These are phyloP conservation scores for Entomobrya multifasciata DNA, from an alignment of 2,888 invertebrate genomes.

Conservation along the genomic window DNA sequence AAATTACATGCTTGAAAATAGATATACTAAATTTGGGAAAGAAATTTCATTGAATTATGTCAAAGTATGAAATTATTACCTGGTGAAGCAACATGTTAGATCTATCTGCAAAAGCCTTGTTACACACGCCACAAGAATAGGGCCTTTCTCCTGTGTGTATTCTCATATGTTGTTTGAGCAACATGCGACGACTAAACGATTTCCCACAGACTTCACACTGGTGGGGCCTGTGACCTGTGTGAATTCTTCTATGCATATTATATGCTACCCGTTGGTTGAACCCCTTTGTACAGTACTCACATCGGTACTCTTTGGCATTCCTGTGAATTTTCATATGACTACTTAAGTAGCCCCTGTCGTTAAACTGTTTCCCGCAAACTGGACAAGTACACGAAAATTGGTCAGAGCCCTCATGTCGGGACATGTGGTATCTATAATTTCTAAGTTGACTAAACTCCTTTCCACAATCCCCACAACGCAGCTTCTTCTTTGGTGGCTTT, in stretches of 20 bases:
- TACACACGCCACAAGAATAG: constrained; percentile 75
- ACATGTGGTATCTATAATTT: constrained; percentile 91
- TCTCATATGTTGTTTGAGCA: constrained; percentile 90
- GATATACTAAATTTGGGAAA: background rate
- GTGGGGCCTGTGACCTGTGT: constrained; percentile 77
- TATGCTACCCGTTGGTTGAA: constrained; percentile 93
- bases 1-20: background rate
- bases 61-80: constrained; percentile 62
- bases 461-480: constrained; percentile 87
- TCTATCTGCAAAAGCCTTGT: constrained; percentile 83
- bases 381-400: constrained; percentile 89
- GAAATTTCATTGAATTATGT: no score
- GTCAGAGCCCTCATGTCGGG: constrained; percentile 90
- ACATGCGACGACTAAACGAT: constrained; percentile 87
- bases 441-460: constrained; percentile 91
- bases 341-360: constrained; percentile 88
- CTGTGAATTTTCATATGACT: constrained; percentile 93
- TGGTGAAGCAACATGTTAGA: constrained; percentile 91
- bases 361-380: constrained; percentile 91
- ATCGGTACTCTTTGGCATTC: constrained; percentile 83
- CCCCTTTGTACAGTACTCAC: constrained; percentile 90
- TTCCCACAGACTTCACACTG: constrained; percentile 71
- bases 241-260: constrained; percentile 88
- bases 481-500: constrained; percentile 82
- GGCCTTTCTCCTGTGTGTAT: constrained; percentile 85